These are phyloP conservation scores for Mythimna albipuncta DNA, from an alignment of 2,888 invertebrate genomes.

Conservation along the genomic window DNA sequence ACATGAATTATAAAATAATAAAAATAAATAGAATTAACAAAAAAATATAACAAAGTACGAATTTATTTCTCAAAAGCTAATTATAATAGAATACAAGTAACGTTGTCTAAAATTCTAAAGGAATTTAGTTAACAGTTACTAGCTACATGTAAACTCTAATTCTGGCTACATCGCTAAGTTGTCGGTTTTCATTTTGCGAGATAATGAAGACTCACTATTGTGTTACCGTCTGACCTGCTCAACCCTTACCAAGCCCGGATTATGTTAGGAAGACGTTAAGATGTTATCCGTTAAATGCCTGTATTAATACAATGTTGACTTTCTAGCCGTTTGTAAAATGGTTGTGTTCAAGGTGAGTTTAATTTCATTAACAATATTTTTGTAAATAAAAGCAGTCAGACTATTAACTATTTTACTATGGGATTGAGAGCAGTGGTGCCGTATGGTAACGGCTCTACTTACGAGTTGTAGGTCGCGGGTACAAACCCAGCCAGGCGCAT, in stretches of 20 bases:
- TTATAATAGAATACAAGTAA: neutral
- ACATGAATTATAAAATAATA: no score
- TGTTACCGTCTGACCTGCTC: constrained; percentile 45
- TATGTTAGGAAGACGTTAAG: constrained; percentile 26
- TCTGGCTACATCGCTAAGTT: constrained; percentile 21
- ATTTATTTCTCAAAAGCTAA: neutral
- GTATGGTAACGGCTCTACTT: no score
- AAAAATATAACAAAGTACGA: neutral
- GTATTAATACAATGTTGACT: constrained; percentile 25
- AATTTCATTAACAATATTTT: neutral
- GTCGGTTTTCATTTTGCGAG: constrained; percentile 39
- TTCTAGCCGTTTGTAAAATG: constrained; percentile 10
- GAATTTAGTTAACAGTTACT: constrained; percentile 9
- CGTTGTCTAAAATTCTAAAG: neutral
- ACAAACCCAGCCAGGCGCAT: no score
- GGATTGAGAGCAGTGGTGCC: no score
- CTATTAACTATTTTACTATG: neutral
- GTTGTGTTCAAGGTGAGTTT: neutral
- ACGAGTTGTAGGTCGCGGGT: no score
- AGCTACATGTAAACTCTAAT: constrained; percentile 27
- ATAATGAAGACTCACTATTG: constrained; percentile 52
- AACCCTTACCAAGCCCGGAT: constrained; percentile 24
- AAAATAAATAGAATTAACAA: neutral
- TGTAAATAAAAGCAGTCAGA: neutral
- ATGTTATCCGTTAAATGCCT: constrained; percentile 38